Evolutionary conservation across 2,113 vertebrate species (phyloP), one percentile per base, ranked within the genome.

Genomic region (Caranx ignobilis): DNA sequence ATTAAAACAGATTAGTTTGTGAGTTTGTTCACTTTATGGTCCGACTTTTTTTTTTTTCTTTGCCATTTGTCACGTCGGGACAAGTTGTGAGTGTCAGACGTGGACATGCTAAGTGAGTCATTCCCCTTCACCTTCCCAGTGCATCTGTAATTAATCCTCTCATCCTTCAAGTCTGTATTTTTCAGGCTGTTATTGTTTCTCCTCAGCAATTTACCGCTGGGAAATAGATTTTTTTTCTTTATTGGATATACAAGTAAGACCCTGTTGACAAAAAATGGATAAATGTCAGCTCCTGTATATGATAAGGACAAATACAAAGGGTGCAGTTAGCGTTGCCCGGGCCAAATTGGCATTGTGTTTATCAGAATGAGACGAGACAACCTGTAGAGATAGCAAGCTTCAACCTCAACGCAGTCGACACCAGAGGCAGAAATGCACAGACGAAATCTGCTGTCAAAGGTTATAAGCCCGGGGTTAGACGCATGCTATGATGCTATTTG

Each of bases 191-290:
- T 66, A 70, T 80, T 82, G 79, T 87, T 89, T 87, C 74, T 89
- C 55, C 66, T 71, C 59, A 54, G 69, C 71, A 89, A 79, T 89
- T 71, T 77, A 75, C 63, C 48, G 72, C 68, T 81, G 71, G 69
- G 83, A 92, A 90, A 91, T 91, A 69, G 7, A 13, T 64, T 13
- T 6, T 11, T 63, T 11, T 26, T 16, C 52, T 86, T 90, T 83
- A 75, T 84, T 52, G 32, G 34, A 65, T 34, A 74, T 39, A 78
- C 79, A 74, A 57, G 80, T 54, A 50, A 64, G 64, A 71, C 73
- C 62, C 60, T 52, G 65, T 82, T 92, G 75, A 88, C 83, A 74
- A 90, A 89, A 93, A 90, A 89, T 93, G 41, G 76, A 92, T 90
- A 91, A 91, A 92, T 89, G 89, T 92, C 92, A 92, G 45, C 39